Evolutionary conservation across 64 coral and sea anemone genomes (phyloP), one percentile per base, ranked within the genome.

Genomic region (Astreopora myriophthalma): DNA sequence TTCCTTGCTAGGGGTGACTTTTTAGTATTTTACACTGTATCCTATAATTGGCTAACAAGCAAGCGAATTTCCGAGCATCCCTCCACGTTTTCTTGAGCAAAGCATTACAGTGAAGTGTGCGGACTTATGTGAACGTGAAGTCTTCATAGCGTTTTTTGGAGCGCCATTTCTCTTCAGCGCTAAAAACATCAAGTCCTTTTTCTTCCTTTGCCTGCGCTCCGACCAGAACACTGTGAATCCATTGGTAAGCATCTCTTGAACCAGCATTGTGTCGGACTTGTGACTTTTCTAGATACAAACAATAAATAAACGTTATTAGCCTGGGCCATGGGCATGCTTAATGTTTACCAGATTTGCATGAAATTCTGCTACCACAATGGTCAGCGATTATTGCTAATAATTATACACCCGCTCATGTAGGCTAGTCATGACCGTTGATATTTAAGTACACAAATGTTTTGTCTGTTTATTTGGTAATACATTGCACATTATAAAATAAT

Each of bases 141-240:
- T 73, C 44, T 85, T 94, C 5, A 20, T 66, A 68, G 78, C 76
- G 12, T 83, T 89, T 76, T 94, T 94, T 23, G 66, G 12, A 19
- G 28, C 55, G 12, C 93, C 87, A 36, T 74, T 75, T 90, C 79
- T 94, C 79, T 85, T 94, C 5, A 94, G 22, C 8, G 77, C 93
- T 17, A 94, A 67, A 51, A 48, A 90, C 71, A 73, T 64, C 22
- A 9, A 64, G 3, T 46, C 36, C 5, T 42, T 32, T 64, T 6
- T 24, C 13, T 34, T 84, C 44, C 86, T 88, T 31, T 76, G 34
- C 7, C 3, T 67, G 32, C 71, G 44, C 2, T 78, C 51, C 8
- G 60, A 94, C 67, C 46, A 83, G 40, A 75, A 84, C n/a, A 89
- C 87, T 13, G 70, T 85, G 38, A 46, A 84, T 23, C 39, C 67